Evolutionary conservation across 2,888 invertebrate genomes (phyloP), one percentile per base, ranked within the genome.

Genomic region (Cerceris rybyensis): DNA sequence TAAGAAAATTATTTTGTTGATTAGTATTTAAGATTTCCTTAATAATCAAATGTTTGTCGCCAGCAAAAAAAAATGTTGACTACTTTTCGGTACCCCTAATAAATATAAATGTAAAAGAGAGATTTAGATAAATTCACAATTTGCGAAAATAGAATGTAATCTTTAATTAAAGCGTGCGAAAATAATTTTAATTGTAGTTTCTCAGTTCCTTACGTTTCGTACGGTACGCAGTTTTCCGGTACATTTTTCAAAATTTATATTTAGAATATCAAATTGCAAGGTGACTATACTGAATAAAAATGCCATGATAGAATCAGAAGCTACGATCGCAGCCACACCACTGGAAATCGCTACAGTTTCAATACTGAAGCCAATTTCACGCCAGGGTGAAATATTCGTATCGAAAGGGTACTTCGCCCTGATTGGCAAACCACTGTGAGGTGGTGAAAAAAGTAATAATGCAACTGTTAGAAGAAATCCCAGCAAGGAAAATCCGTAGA

Each of bases 391-490:
- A 16, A 42, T 43, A 0, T 80, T 85, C 4, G 87, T 84, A 17
- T 90, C 84, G 61, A 90, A 89, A 7, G 90, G 91, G 63, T 88
- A 91, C 17, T 73, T 78, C 8, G 90, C 86, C 43, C 88, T 85
- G 55, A 91, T 84, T 2, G 90, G 90, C 28, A 91, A 75, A 6
- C 87, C 88, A 9, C 81, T 68, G 13, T 86, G 78, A 58, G 76
- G 82, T 2, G 91, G 88, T 0, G 86, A 85, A n/a, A 87, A 74
- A 16, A 88, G 75, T 41, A 90, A 61, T 8, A 90, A 46, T 41
- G 85, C 87, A 4, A 85, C 43, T 8, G 77, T 78, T 50, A 90
- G 74, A 14, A 76, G 43, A 7, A 58, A 69, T 7, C 78, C 87
- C 54, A 89, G 9, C 6, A 6, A n/a, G 14, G 50, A 71, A 55